Base-by-base conservation (phyloP, 1,140 invertebrate genomes). In the Eufriesea mexicana region DNA sequence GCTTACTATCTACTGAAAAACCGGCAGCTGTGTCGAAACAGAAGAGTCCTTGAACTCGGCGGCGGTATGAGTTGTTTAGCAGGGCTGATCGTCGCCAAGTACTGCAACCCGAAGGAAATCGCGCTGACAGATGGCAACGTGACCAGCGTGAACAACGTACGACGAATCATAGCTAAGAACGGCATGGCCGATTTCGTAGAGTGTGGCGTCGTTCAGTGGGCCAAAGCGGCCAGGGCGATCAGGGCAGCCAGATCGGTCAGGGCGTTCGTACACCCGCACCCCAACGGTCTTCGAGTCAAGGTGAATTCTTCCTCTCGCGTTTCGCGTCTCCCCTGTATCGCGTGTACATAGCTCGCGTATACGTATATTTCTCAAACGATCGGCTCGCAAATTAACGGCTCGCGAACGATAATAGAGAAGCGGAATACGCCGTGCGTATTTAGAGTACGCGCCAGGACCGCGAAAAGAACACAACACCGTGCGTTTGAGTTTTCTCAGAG, bases 41-140 rank as follows among this genome's bases (percentile, higher is more conserved):
- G 96, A 91, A 95, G 93, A 85, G 95, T 98, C 6, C 94, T 98
- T 87, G 97, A 98, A 92, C 93, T 98, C 49, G 97, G 97, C 8
- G 97, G 97, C 18, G 97, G 97, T 0, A 98, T 98, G 97, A 97
- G 97, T 61, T 98, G 97, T 88, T 92, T 98, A 54, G 97, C 97
- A 14, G 97, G 97, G 6, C 92, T 98, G 4, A 95, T 97, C 86
- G 95, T 96, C 84, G 96, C 97, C 87, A 97, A 97, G 89, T 96
- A 96, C 88, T 95, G 95, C 70, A 89, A 93, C 55, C 95, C 96
- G 0, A 94, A 93, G 76, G 91, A 92, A 12, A 96, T 97, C 14
- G 95, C 95, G 64, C 93, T 98, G 8, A 97, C 97, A 16, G 97
- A 98, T 92, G 97, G 97, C 25, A 98, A 98, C 93, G 95, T 95